phyloP scores from a whole-genome alignment of 2,888 invertebrate species.

The Nomada fabriciana region DNA sequence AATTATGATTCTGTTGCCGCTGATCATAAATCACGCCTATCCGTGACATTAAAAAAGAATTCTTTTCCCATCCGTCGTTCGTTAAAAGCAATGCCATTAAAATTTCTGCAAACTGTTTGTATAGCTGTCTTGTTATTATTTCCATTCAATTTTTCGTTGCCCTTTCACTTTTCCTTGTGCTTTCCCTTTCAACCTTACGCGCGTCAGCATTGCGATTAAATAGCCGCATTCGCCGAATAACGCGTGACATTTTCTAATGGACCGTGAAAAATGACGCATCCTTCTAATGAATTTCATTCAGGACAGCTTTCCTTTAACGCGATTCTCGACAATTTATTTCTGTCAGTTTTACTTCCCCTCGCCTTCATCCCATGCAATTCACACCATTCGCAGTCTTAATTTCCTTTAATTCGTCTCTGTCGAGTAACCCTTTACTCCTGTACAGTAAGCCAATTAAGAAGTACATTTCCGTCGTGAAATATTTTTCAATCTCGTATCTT shows the following conservation, averaged over 20 bases:
- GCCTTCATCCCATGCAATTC: constrained; percentile 3
- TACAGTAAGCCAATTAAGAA: not conserved
- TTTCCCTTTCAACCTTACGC: not conserved
- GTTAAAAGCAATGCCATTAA: constrained; percentile 22
- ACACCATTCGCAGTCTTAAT: not conserved
- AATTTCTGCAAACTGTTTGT: constrained; percentile 5
- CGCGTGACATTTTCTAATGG: not conserved
- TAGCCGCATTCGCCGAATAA: not conserved
- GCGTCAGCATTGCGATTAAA: constrained; percentile 4
- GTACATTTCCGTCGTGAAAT: not conserved
- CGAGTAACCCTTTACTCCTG: not conserved
- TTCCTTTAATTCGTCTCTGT: constrained; percentile 13
- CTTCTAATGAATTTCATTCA: constrained; percentile 21
- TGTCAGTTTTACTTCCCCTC: constrained; percentile 8
- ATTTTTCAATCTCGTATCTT: no score
- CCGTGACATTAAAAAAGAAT: constrained; percentile 23
- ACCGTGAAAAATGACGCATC: constrained; percentile 16
- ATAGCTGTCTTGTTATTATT: not conserved
- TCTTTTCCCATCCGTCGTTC: constrained; percentile 1
- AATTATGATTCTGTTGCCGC: constrained; percentile 31
- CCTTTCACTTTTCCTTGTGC: not conserved
- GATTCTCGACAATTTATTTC: constrained; percentile 25
- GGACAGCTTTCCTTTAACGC: constrained; percentile 17
- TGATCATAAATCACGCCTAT: constrained; percentile 35
- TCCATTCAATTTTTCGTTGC: not conserved